Evolutionary conservation across 1,140 invertebrate species (phyloP), one percentile per base, ranked within the genome.

Genomic region (Eufriesea mexicana): DNA sequence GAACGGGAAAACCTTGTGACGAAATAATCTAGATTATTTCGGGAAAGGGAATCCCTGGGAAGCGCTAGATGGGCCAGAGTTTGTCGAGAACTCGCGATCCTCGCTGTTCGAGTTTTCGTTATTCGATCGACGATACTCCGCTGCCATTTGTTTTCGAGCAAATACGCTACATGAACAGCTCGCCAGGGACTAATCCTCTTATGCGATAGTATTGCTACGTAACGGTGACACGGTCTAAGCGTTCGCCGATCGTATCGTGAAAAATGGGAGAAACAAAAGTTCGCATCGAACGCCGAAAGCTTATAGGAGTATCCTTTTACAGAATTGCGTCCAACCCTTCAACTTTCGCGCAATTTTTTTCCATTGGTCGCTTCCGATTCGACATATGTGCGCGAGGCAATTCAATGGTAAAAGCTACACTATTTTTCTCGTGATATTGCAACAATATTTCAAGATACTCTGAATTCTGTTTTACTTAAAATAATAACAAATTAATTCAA

Each of bases 161-260:
- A 47, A 64, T 9, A 49, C 71, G 28, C 47, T 67, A n/a, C 49
- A 55, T 16, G 72, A 67, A 75, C 80, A 47, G 54, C 28, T 35
- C 72, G 25, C 51, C 10, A 14, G 54, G 7, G 28, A 62, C 80
- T 83, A 70, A 83, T 83, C 73, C 80, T 77, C 64, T 77, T 83
- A 77, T 35, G 28, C 64, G 23, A 67, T 61, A 45, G 28, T 25
- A 47, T 70, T 61, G 73, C 62, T 61, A 49, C n/a, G 61, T 70
- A 70, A 47, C 20, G 23, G 64, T 77, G 73, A 82, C 64, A 28
- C 47, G 80, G 28, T 70, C 73, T 62, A 68, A 70, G 74, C 74
- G 62, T 70, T 57, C 74, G 6, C 9, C 72, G 62, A 68, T 51
- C 72, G 51, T 42, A 77, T 75, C 64, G 80, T 54, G 54, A 70